Evolutionary conservation across 2,113 vertebrate genomes (phyloP).

Genomic region (Desmodus rotundus): DNA sequence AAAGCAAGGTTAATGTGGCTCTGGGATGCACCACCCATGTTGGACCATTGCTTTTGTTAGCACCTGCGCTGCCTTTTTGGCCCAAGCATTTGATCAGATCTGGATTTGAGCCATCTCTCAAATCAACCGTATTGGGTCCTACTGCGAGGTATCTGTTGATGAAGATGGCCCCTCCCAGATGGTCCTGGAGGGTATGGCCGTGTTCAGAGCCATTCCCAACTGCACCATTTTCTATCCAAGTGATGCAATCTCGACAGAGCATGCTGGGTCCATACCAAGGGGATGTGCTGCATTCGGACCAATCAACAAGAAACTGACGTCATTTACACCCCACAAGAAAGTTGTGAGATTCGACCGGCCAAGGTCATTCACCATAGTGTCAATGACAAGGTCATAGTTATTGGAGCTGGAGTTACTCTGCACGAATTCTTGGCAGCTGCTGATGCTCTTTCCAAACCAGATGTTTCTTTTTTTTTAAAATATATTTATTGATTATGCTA

Average conservation of each 20-base stretch:
- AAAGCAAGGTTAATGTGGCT: constrained; percentile 85
- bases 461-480: too few relatives aligned
- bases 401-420: constrained; percentile 89
- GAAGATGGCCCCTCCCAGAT: constrained; percentile 90
- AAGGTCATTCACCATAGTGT: constrained; percentile 87
- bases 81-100: constrained; percentile 88
- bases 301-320: constrained; percentile 85
- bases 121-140: constrained; percentile 87
- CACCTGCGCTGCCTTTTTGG: constrained; percentile 88
- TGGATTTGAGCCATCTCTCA: constrained; percentile 87
- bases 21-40: constrained; percentile 85
- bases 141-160: constrained; percentile 88
- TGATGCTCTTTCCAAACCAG: constrained; percentile 83
- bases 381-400: constrained; percentile 84
- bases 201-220: constrained; percentile 89
- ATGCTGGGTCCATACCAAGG: constrained; percentile 88
- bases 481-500: too few relatives aligned
- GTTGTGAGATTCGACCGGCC: constrained; percentile 85
- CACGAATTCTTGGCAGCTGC: constrained; percentile 89
- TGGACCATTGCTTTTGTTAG: constrained; percentile 86
- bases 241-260: constrained; percentile 86
- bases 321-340: constrained; percentile 84
- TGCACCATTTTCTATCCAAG: constrained; percentile 92
- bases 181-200: constrained; percentile 90
- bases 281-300: constrained; percentile 89